phyloP scores from a whole-genome alignment of 2,797 vertebrate species.

The Phaenicophaeus curvirostris region DNA sequence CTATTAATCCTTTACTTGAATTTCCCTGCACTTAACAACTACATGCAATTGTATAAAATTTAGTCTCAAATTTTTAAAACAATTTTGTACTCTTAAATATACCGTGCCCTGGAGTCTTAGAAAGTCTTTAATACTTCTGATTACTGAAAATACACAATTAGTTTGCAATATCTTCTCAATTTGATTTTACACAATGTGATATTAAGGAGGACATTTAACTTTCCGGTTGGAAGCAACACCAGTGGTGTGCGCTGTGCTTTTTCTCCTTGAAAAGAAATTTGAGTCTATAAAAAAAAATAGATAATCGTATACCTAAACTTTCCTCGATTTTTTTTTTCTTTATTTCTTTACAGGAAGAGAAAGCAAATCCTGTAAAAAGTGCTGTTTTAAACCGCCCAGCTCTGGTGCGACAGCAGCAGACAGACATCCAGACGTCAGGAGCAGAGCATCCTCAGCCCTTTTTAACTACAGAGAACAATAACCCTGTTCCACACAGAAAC shows the following conservation, averaged over 20 bases:
- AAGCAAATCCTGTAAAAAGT: background rate
- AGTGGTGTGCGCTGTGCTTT: background rate
- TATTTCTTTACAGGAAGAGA: constrained; percentile 3
- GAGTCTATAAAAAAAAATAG: background rate
- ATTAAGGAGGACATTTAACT: background rate
- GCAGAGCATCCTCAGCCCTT: background rate
- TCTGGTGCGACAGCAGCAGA: background rate
- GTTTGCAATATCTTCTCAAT: background rate
- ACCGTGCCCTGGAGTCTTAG: background rate
- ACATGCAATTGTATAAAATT: background rate
- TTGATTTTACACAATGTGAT: background rate
- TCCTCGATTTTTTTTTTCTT: background rate
- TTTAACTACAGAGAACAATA: background rate
- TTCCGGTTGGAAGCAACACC: constrained; percentile 5
- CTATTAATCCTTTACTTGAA: background rate
- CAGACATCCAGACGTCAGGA: background rate
- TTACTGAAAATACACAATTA: background rate
- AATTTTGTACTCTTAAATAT: background rate
- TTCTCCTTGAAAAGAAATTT: background rate
- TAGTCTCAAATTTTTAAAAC: background rate
- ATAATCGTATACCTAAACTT: background rate
- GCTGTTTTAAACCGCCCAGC: background rate
- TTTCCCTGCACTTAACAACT: background rate
- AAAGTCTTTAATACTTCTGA: background rate
- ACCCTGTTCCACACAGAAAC: background rate